Base-by-base conservation (phyloP, 2,113 vertebrate species). In the Gambusia holbrooki region DNA sequence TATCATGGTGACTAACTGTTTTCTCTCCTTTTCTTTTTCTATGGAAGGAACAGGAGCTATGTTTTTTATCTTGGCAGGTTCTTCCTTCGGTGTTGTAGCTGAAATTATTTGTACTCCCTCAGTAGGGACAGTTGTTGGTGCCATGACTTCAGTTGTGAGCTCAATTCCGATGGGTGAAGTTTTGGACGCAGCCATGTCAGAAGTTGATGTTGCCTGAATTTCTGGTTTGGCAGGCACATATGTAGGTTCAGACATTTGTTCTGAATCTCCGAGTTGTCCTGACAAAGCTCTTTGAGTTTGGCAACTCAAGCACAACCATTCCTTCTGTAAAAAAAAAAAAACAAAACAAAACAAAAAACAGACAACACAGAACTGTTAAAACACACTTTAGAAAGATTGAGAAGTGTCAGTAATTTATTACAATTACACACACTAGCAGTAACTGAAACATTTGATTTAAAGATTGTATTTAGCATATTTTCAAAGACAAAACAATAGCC, bases 271-370 rank as follows among this genome's bases (percentile, higher is more conserved):
- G 73, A 97, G 92, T 30, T 98, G 95, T 91, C 96, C 97, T 71
- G 93, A 93, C 76, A 98, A 86, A 54, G 97, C 96, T 90, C 96
- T 96, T 86, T 96, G 95, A 70, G 96, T 99, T 88, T 99, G 98
- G 86, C 98, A 99, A 82, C 95, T 98, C 90, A 99, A 95, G 88
- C 98, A 99, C 63, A 99, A 94, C 98, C 98, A 99, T 93, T 98
- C 97, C 86, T 95, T 95, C 98, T 99, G 92, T 37, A 66, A 82
- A 73, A 35, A 66, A 82, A 73, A 35, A 81, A 70, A 71, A 45
- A 82, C 30, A 64, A 79, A 8, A 87, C 27, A 27, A 27, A 27
- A 27, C 27, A 33, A n/a, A 22, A 86, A 6, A 33, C 32, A 81
- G 13, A 72, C 19, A 83, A 51, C 2, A 64, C 30, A 65, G 60